Evolutionary conservation across 1,140 invertebrate genomes (phyloP).

Genomic region (Pachyrhynchus sulphureomaculatus): DNA sequence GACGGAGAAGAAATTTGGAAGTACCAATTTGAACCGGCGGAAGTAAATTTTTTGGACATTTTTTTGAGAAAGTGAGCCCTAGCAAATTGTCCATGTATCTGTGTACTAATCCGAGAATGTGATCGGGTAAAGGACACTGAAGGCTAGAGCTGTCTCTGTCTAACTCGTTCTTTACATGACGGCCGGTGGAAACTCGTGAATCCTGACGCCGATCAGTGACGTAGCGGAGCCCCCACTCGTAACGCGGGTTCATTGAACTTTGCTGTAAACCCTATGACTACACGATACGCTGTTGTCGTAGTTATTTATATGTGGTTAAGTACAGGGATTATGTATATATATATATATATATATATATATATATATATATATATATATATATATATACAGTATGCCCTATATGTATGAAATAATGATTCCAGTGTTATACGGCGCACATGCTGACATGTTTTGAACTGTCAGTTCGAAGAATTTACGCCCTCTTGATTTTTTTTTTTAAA

Average conservation of each 20-base stretch:
- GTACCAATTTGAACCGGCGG: not conserved
- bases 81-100: conserved; percentile 50
- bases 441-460: too few relatives aligned
- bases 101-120: conserved; percentile 47
- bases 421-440: too few relatives aligned
- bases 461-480: too few relatives aligned
- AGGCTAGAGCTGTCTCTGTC: conserved; percentile 34
- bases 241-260: conserved; percentile 41
- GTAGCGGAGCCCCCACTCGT: conserved; percentile 43
- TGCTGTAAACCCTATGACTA: conserved; percentile 41
- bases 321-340: too few relatives aligned
- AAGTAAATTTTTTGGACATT: conserved; percentile 43
- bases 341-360: too few relatives aligned
- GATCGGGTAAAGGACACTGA: conserved; percentile 22
- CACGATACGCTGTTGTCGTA: conserved; percentile 23
- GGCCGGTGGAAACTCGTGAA: not conserved
- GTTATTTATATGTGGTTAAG: not conserved
- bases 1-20: not conserved
- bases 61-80: conserved; percentile 47
- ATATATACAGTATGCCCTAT: too few relatives aligned
- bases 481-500: too few relatives aligned
- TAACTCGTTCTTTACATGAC: conserved; percentile 9
- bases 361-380: too few relatives aligned
- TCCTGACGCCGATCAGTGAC: conserved; percentile 37
- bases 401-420: too few relatives aligned